A percentile compares a stretch with the other conserved stretches of the same genome.
Conservation (phyloP, 92 coral and sea anemone species). For the Bergia sp. region DNA sequence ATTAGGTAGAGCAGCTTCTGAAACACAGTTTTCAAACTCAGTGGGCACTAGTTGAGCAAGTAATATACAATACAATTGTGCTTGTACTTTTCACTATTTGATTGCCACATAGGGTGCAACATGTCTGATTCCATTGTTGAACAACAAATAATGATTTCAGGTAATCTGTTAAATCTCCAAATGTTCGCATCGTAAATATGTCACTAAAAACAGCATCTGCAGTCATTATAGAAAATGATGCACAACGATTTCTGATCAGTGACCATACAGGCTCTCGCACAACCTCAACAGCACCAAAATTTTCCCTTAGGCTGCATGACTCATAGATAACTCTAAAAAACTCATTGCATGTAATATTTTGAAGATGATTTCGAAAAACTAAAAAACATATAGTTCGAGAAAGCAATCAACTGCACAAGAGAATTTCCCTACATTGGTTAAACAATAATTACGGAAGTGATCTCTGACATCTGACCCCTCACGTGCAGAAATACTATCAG, state of each 20-base stretch:
- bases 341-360: constrained; percentile 54
- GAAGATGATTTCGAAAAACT: constrained; percentile 53
- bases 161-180: constrained; percentile 62
- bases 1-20: constrained; percentile 59
- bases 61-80: constrained; percentile 61
- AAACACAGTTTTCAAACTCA: constrained; percentile 60
- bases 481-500: background rate
- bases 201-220: constrained; percentile 75
- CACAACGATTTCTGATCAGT: constrained; percentile 43
- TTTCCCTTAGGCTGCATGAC: constrained; percentile 47
- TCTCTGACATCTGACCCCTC: constrained; percentile 55
- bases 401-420: constrained; percentile 80
- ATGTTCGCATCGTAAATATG: constrained; percentile 51
- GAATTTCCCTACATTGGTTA: constrained; percentile 61
- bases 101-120: constrained; percentile 58
- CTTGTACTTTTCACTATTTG: constrained; percentile 59
- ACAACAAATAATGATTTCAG: constrained; percentile 63
- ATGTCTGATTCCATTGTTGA: constrained; percentile 46
- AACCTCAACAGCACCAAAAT: constrained; percentile 47
- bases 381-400: constrained; percentile 56
- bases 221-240: constrained; percentile 67
- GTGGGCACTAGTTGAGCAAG: constrained; percentile 45
- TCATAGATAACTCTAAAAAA: constrained; percentile 56
- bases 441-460: constrained; percentile 68
- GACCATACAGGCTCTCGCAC: constrained; percentile 74